Evolutionary conservation across 2,888 invertebrate genomes (phyloP).

Genomic region (Copidosoma aretas): DNA sequence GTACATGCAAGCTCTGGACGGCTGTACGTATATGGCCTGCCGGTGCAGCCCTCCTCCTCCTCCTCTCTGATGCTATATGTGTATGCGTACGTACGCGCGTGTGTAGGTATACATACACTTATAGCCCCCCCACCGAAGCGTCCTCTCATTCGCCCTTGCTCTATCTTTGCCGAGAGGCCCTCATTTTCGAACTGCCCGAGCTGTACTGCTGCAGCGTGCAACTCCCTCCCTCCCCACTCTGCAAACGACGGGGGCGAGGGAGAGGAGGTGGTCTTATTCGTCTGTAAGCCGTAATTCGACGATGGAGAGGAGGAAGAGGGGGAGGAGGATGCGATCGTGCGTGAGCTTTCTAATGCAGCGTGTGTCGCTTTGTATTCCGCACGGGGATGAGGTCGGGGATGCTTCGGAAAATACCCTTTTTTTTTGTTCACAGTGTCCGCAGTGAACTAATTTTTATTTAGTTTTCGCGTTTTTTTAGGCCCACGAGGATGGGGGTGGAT

Average conservation of each 20-base stretch:
- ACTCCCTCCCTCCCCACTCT: constrained; percentile 36
- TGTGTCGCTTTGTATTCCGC: too few relatives aligned
- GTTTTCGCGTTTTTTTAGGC: too few relatives aligned
- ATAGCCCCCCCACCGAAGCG: constrained; percentile 29
- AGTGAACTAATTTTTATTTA: too few relatives aligned
- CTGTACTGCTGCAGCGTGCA: too few relatives aligned
- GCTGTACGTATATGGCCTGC: constrained; percentile 7
- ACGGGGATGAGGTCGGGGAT: too few relatives aligned
- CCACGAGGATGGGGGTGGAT: too few relatives aligned
- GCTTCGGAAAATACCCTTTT: too few relatives aligned
- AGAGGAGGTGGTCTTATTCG: constrained; percentile 43
- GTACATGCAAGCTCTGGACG: constrained; percentile 6
- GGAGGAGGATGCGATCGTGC: constrained; percentile 25
- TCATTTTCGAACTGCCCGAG: constrained; percentile 60
- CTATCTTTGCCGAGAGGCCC: constrained; percentile 44
- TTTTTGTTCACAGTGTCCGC: too few relatives aligned
- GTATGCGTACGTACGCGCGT: too few relatives aligned
- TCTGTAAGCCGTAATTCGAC: constrained; percentile 48
- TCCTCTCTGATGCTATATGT: too few relatives aligned
- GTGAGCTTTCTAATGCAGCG: constrained; percentile 11
- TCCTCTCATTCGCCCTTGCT: constrained; percentile 29
- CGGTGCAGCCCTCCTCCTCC: constrained; percentile 4
- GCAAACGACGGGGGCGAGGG: not conserved
- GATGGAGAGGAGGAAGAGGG: constrained; percentile 18
- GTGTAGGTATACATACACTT: not conserved